phyloP scores from a whole-genome alignment of 2,888 invertebrate species.

The Trypoxylon attenuatum region DNA sequence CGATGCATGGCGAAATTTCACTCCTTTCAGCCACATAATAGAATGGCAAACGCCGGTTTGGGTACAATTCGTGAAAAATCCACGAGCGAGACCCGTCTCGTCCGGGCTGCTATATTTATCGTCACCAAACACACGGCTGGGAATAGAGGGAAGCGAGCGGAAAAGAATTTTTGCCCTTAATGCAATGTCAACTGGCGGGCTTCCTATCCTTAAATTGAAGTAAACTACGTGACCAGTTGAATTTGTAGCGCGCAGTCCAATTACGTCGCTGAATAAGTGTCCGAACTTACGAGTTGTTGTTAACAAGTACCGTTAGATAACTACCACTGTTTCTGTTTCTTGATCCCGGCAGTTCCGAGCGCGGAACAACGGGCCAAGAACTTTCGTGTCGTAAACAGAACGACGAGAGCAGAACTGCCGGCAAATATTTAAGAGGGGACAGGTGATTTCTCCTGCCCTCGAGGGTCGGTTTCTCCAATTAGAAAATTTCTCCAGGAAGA shows the following conservation, averaged over 20 bases:
- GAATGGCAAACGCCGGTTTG: not conserved
- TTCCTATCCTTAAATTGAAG: conserved; percentile 37
- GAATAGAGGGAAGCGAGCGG: not conserved
- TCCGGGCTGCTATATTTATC: not conserved
- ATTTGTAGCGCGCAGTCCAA: conserved; percentile 52
- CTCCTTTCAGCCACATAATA: not conserved
- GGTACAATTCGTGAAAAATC: not conserved
- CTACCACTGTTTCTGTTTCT: conserved; percentile 54
- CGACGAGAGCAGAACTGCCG: conserved; percentile 17
- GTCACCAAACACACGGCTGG: not conserved
- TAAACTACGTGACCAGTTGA: conserved; percentile 32
- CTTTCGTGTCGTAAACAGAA: conserved; percentile 46
- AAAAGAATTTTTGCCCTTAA: not conserved
- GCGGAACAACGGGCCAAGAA: conserved; percentile 39
- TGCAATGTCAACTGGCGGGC: not conserved
- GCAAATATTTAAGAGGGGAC: conserved; percentile 18
- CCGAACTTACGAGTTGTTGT: conserved; percentile 53
- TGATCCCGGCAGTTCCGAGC: conserved; percentile 54
- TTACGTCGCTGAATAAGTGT: conserved; percentile 56
- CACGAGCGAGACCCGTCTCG: not conserved
- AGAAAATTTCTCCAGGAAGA: not conserved
- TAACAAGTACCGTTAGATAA: conserved; percentile 55
- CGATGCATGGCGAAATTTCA: not conserved
- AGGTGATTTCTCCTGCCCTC: conserved; percentile 12
- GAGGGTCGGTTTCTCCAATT: conserved; percentile 15